Conservation (phyloP, 2,113 vertebrate species). For the Phaethon lepturus region DNA sequence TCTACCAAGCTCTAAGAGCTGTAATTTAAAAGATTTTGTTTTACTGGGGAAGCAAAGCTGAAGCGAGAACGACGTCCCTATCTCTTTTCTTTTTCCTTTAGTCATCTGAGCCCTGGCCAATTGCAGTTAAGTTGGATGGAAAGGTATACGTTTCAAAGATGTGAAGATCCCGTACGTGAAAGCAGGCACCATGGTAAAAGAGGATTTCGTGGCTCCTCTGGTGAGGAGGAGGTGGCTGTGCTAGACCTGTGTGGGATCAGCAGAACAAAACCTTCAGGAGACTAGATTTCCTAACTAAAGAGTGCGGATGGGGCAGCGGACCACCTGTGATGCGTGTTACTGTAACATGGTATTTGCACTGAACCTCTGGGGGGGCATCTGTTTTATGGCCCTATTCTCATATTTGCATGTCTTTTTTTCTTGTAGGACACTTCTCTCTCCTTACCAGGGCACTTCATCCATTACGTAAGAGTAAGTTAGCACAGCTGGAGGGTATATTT, state of each 20-base stretch:
- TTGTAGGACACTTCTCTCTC: neutral
- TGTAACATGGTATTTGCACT: neutral
- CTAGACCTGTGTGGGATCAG: neutral
- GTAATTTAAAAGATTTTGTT: neutral
- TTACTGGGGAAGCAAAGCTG: neutral
- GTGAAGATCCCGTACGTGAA: neutral
- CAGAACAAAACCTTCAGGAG: neutral
- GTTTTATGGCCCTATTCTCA: neutral
- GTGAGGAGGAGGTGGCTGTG: neutral
- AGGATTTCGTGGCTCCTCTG: neutral
- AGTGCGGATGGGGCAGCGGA: neutral
- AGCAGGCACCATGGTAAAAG: neutral
- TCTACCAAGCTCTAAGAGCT: neutral
- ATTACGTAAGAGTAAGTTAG: neutral
- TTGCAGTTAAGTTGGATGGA: neutral
- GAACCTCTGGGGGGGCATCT: neutral
- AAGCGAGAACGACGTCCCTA: neutral
- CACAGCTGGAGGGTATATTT: constrained; percentile 5
- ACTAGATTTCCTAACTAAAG: neutral
- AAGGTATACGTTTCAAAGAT: neutral
- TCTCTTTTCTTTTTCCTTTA: neutral
- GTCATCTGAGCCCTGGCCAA: neutral
- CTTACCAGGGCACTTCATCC: neutral
- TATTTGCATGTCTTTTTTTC: neutral
- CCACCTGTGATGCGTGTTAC: rapidly evolving